These are phyloP conservation scores for Acheta domesticus DNA, from an alignment of 2,888 invertebrate genomes.

Conservation along the genomic window DNA sequence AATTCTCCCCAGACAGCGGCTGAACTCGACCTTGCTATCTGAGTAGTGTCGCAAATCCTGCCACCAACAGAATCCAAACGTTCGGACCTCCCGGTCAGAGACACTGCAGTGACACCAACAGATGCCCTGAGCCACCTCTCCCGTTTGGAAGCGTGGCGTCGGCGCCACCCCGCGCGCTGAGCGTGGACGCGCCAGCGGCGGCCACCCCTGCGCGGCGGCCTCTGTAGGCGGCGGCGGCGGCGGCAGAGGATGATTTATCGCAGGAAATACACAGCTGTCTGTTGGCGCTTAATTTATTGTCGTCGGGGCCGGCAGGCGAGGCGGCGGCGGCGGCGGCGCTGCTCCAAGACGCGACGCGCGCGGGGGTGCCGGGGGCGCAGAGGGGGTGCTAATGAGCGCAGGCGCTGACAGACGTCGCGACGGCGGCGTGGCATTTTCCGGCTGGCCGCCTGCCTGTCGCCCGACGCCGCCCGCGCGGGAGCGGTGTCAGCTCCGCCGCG, in stretches of 20 bases:
- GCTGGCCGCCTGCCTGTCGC: too few species aligned
- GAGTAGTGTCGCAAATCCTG: too few species aligned
- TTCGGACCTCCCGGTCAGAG: too few species aligned
- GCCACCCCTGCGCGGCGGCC: neutral
- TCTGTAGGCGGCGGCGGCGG: neutral
- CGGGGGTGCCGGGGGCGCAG: neutral
- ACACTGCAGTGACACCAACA: too few species aligned
- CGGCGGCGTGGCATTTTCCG: neutral
- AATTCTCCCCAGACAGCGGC: too few species aligned
- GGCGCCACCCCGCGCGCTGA: too few species aligned
- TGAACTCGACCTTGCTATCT: too few species aligned
- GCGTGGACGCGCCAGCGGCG: neutral
- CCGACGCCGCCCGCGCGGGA: neutral
- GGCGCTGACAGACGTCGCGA: constrained; percentile 6
- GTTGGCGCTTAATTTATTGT: constrained; percentile 18
- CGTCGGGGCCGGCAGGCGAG: neutral
- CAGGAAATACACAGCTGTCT: constrained; percentile 18
- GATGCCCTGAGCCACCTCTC: too few species aligned
- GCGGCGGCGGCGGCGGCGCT: neutral
- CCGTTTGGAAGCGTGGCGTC: too few species aligned
- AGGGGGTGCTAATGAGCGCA: neutral
- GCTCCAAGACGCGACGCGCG: neutral
- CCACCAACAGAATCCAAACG: too few species aligned
- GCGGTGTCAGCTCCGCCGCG: neutral
- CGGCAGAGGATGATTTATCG: constrained; percentile 2